A percentile compares a stretch with the other conserved stretches of the same genome.
These are phyloP conservation scores for Nudaria mundana DNA, from an alignment of 2,888 invertebrate genomes.

Conservation along the genomic window DNA sequence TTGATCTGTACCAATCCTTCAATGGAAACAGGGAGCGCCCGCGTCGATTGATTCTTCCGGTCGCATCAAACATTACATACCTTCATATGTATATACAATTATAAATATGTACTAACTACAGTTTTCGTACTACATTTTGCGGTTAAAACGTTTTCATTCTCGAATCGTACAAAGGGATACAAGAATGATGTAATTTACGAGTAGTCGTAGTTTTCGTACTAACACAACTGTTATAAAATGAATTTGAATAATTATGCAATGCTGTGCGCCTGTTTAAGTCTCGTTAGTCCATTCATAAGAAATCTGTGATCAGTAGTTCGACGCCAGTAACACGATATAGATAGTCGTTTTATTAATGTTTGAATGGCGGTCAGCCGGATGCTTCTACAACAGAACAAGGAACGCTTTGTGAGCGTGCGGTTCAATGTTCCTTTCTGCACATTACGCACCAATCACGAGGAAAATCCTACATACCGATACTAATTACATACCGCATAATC, in stretches of 20 bases:
- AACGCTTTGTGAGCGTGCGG: conserved; percentile 52
- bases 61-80: conserved; percentile 35
- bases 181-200: too few species aligned
- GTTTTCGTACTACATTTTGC: too few species aligned
- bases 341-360: conserved; percentile 51
- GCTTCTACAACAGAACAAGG: conserved; percentile 55
- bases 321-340: conserved; percentile 49
- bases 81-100: conserved; percentile 35
- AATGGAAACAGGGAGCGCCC: conserved; percentile 57
- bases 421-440: conserved; percentile 46
- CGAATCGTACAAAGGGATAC: too few species aligned
- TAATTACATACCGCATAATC: not conserved
- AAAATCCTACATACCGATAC: conserved; percentile 20
- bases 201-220: too few species aligned
- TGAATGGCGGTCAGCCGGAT: conserved; percentile 59
- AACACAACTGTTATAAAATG: too few species aligned
- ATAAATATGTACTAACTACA: not conserved
- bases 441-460: conserved; percentile 32
- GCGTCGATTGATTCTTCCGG: conserved; percentile 76
- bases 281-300: conserved; percentile 6
- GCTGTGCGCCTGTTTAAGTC: too few species aligned
- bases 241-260: too few species aligned
- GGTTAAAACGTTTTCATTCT: too few species aligned
- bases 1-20: conserved; percentile 59
- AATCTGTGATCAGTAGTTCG: conserved; percentile 22